Evolutionary conservation across 2,797 vertebrate genomes (phyloP), one percentile per base, ranked within the genome.

Genomic region (Ceyx erithaca): DNA sequence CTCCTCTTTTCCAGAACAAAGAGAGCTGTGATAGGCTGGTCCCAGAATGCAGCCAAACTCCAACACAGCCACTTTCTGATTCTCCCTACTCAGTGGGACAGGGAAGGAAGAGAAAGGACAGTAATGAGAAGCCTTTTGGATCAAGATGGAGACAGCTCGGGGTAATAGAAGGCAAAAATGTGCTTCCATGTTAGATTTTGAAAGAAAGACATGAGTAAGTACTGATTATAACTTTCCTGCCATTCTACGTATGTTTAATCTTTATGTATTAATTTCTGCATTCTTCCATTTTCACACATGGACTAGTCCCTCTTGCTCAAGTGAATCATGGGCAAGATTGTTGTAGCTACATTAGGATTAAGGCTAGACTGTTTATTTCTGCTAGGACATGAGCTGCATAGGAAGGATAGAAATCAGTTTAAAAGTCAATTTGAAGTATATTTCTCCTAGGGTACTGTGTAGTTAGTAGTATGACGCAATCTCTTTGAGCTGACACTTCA

Each of bases 111-210:
- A 78, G 7, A 18, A 79, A 58, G 66, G 85, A 61, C 4, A 61
- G 17, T 13, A 81, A 61, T 4, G 4, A 35, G 33, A 77, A 90
- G n/a, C 0, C 2, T 45, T 72, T 80, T 69, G 7, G 9, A 46
- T 73, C 6, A 63, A 28, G 43, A 37, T 22, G 21, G 20, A 80
- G 22, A 77, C 7, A 68, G 22, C 28, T 58, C 77, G 14, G 19
- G 23, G 33, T 63, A 49, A 10, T 37, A 45, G 68, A 84, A 35
- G 16, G 14, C 37, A 88, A 93, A 95, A 90, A 62, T 52, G 16
- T 58, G 4, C 14, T 89, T 81, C 41, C 18, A 6, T 33, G 11
- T 9, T 59, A 54, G 17, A 28, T 68, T 6, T 49, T 90, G 30
- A 13, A 71, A 80, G 37, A 81, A 86, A 49, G 15, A 52, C 12